Percentiles rank a stretch among this genome's conserved stretches.
phyloP scores from a whole-genome alignment of 1,140 invertebrate genomes.

The Habropoda laboriosa region DNA sequence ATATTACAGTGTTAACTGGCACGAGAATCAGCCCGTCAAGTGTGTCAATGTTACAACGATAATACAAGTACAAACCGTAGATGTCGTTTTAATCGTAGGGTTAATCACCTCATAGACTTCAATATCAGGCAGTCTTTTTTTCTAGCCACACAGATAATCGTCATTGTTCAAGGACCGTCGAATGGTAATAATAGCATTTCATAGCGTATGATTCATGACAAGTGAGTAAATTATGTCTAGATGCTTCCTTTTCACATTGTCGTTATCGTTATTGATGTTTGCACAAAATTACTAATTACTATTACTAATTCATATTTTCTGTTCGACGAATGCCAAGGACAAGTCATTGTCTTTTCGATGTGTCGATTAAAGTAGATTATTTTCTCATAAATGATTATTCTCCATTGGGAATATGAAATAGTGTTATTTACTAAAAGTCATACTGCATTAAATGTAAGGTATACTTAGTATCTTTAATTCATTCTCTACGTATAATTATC shows the following conservation, averaged over 20 bases:
- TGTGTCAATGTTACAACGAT: constrained; percentile 60
- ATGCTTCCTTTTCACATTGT: neutral
- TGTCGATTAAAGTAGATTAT: no score
- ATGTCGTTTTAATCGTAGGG: constrained; percentile 16
- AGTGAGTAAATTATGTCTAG: neutral
- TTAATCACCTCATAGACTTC: constrained; percentile 46
- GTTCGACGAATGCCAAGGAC: no score
- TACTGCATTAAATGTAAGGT: no score
- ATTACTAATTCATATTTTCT: no score
- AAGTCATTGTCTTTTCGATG: no score
- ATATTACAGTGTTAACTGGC: neutral
- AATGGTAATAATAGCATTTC: neutral
- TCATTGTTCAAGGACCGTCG: constrained; percentile 15
- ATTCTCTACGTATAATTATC: no score
- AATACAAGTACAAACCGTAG: constrained; percentile 15
- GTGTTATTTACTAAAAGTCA: no score
- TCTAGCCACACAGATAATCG: neutral
- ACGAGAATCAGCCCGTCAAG: constrained; percentile 24
- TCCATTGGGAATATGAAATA: no score
- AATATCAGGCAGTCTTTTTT: neutral
- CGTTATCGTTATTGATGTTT: neutral
- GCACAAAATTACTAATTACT: no score
- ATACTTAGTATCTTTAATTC: no score
- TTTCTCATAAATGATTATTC: no score
- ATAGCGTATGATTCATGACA: neutral